Percentiles rank a stretch among this genome's conserved stretches.
These are phyloP conservation scores for Chunga burmeisteri DNA, from an alignment of 2,113 vertebrate genomes.

Conservation along the genomic window DNA sequence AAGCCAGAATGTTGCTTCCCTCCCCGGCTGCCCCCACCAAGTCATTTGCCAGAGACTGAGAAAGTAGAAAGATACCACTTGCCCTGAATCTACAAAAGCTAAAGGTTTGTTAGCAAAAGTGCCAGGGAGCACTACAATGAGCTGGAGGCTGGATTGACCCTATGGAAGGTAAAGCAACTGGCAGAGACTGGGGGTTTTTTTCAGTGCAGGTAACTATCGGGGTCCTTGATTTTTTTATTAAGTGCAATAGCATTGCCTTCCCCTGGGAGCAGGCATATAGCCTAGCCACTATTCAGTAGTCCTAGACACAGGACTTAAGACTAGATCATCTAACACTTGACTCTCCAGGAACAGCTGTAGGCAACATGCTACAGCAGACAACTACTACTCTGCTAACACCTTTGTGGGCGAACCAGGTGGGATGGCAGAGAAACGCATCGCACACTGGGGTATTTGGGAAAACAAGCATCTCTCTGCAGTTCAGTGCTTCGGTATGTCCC, in stretches of 20 bases:
- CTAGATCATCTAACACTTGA: background rate
- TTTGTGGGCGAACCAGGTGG: background rate
- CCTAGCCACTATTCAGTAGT: background rate
- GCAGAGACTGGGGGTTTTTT: background rate
- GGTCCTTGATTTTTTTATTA: background rate
- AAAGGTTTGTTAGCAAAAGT: background rate
- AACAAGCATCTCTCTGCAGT: fast-evolving
- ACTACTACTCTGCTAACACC: background rate
- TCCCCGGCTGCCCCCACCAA: background rate
- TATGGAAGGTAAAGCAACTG: background rate
- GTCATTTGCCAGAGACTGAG: background rate
- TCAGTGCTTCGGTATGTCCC: background rate
- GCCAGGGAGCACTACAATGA: background rate
- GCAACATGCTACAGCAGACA: background rate
- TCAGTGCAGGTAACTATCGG: background rate
- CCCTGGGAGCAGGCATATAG: background rate
- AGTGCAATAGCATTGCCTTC: background rate
- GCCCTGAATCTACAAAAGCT: background rate
- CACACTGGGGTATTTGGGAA: background rate
- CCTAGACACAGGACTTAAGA: background rate
- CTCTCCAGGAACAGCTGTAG: background rate
- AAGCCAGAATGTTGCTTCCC: conserved; percentile 24
- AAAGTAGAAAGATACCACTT: background rate
- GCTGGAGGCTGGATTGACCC: background rate
- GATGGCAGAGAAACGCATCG: background rate